Evolutionary conservation across 2,113 vertebrate species (phyloP).

Genomic region (Bubalus kerabau): DNA sequence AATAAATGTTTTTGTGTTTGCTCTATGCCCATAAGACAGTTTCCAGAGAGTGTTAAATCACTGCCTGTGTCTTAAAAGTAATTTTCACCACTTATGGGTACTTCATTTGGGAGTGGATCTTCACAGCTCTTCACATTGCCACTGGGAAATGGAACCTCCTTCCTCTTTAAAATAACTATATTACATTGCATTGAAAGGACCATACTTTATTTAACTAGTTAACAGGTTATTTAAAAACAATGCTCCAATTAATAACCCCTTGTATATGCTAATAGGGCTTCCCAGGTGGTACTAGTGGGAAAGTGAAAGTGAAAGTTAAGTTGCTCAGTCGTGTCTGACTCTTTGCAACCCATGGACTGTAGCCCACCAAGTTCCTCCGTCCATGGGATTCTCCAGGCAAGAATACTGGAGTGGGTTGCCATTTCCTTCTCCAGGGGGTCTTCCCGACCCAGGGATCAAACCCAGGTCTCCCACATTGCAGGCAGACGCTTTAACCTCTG

Average conservation of each 20-base stretch:
- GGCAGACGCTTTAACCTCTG: too few species aligned
- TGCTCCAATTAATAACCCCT: not conserved
- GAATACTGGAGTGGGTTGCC: too few species aligned
- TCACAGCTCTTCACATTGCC: not conserved
- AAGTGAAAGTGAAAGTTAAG: too few species aligned
- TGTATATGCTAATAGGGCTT: not conserved
- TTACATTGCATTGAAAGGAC: not conserved
- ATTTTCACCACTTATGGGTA: not conserved
- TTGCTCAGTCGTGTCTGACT: too few species aligned
- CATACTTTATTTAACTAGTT: not conserved
- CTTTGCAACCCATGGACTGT: too few species aligned
- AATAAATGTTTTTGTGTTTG: not conserved
- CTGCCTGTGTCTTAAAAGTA: not conserved
- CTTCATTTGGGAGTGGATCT: not conserved
- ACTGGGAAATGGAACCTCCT: not conserved
- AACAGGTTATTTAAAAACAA: not conserved
- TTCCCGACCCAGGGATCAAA: too few species aligned
- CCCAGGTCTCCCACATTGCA: too few species aligned
- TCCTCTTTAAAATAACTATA: conserved; percentile 7
- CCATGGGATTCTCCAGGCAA: too few species aligned
- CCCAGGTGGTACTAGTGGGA: too few species aligned
- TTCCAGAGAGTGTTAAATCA: conserved; percentile 1
- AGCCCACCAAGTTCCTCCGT: too few species aligned
- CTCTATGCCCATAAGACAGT: not conserved
- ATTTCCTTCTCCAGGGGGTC: too few species aligned